phyloP scores from a whole-genome alignment of 2,888 invertebrate genomes.

The Spialia ferax region DNA sequence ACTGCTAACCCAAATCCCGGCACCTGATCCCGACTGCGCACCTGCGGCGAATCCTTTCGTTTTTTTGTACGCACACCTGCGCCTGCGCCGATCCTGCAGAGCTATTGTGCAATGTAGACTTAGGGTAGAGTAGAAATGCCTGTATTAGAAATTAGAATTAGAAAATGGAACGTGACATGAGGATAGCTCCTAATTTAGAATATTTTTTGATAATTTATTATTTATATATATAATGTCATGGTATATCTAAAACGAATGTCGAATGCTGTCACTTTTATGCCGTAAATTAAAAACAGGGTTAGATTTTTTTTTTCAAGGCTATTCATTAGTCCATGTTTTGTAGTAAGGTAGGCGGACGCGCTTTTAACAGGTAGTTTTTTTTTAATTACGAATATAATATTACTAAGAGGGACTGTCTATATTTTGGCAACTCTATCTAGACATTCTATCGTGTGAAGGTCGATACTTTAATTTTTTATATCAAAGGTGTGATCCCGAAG shows the following conservation, averaged over 20 bases:
- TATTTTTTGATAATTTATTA: too few species aligned
- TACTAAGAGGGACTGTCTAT: slow-evolving; percentile 11
- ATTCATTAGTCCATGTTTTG: too few species aligned
- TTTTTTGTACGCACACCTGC: slow-evolving; percentile 81
- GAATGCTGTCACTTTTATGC: too few species aligned
- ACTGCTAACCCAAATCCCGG: slow-evolving; percentile 71
- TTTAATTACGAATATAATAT: neutral
- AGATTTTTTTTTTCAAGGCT: too few species aligned
- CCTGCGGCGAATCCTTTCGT: slow-evolving; percentile 81
- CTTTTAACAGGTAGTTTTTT: too few species aligned
- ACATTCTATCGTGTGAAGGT: slow-evolving; percentile 63
- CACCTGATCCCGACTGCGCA: slow-evolving; percentile 53
- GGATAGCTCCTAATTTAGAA: too few species aligned
- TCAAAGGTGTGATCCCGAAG: slow-evolving; percentile 81
- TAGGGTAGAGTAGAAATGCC: slow-evolving; percentile 48
- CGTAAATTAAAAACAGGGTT: too few species aligned
- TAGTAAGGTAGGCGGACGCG: too few species aligned
- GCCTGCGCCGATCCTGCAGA: slow-evolving; percentile 53
- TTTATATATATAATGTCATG: too few species aligned
- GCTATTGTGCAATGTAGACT: slow-evolving; percentile 72
- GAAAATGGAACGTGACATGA: neutral
- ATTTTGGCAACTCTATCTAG: neutral
- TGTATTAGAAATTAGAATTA: neutral
- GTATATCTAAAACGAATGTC: too few species aligned
- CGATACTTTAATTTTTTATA: slow-evolving; percentile 76